These are phyloP conservation scores for Pollenia angustigena DNA, from an alignment of 2,888 invertebrate species.

Conservation along the genomic window DNA sequence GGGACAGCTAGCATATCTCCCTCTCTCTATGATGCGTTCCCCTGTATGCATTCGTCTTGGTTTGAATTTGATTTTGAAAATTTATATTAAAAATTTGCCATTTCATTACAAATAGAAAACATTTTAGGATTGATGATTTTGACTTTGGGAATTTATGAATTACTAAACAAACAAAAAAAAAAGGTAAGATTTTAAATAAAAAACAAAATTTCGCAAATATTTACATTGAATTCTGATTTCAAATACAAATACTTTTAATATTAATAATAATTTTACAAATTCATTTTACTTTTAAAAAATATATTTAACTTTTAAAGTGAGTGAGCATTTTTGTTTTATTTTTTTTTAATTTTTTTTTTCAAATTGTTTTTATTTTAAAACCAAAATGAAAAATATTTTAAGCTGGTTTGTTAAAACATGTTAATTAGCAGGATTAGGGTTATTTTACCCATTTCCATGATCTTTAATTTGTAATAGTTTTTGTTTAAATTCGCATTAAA, in stretches of 20 bases:
- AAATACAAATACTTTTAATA: constrained; percentile 1
- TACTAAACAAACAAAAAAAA: constrained; percentile 30
- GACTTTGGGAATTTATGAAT: constrained; percentile 28
- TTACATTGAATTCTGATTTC: constrained; percentile 35
- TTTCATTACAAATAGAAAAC: constrained; percentile 32
- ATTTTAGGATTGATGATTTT: constrained; percentile 14
- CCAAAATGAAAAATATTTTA: constrained; percentile 30
- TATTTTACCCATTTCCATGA: background rate
- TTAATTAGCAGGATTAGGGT: background rate
- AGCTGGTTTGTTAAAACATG: background rate
- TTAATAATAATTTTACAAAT: constrained; percentile 72
- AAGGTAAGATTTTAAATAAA: constrained; percentile 9
- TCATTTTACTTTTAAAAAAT: constrained; percentile 44
- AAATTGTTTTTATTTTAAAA: constrained; percentile 45
- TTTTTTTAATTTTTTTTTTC: constrained; percentile 35
- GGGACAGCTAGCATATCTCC: too few species aligned
- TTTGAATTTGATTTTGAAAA: constrained; percentile 41
- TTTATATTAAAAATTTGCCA: constrained; percentile 6
- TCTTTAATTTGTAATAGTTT: constrained; percentile 24
- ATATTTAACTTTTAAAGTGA: constrained; percentile 81
- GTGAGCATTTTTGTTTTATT: constrained; percentile 80
- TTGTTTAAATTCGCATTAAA: background rate
- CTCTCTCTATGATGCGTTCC: background rate
- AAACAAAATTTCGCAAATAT: constrained; percentile 38
- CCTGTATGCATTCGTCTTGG: background rate